Conservation (phyloP, 2,888 invertebrate species). For the Cyclophora albipunctata region DNA sequence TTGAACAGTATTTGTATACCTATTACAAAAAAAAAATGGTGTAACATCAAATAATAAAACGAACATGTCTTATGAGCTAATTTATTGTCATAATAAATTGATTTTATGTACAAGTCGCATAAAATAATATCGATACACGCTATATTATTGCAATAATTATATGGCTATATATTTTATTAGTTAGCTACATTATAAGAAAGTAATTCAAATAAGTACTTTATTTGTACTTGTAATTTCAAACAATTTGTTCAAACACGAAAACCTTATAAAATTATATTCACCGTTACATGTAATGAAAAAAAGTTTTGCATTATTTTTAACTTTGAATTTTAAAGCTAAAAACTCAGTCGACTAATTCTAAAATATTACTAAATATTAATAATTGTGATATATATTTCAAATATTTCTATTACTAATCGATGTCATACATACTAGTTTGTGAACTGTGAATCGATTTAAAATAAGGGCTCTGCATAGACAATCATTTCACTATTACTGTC, state of each 20-base stretch:
- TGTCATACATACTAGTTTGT: too few relatives aligned
- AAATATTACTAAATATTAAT: not conserved
- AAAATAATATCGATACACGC: constrained; percentile 24
- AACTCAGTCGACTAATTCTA: constrained; percentile 26
- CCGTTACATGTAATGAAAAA: not conserved
- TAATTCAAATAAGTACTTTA: not conserved
- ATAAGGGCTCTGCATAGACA: too few relatives aligned
- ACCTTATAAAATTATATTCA: constrained; percentile 1
- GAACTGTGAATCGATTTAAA: too few relatives aligned
- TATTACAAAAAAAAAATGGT: too few relatives aligned
- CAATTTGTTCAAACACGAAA: not conserved
- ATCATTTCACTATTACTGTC: too few relatives aligned
- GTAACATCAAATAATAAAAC: constrained; percentile 15
- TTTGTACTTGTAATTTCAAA: too few relatives aligned
- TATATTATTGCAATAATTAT: constrained; percentile 5
- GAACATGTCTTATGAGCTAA: constrained; percentile 29
- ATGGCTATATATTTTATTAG: not conserved
- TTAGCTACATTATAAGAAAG: not conserved
- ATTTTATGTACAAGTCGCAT: constrained; percentile 58
- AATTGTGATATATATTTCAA: constrained; percentile 1
- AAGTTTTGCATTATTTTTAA: constrained; percentile 4
- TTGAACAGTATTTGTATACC: too few relatives aligned
- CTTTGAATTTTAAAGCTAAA: constrained; percentile 28
- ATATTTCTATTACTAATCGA: not conserved
- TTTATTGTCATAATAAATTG: constrained; percentile 59